phyloP scores from a whole-genome alignment of 2,888 invertebrate genomes.

The Lasioglossum vierecki region DNA sequence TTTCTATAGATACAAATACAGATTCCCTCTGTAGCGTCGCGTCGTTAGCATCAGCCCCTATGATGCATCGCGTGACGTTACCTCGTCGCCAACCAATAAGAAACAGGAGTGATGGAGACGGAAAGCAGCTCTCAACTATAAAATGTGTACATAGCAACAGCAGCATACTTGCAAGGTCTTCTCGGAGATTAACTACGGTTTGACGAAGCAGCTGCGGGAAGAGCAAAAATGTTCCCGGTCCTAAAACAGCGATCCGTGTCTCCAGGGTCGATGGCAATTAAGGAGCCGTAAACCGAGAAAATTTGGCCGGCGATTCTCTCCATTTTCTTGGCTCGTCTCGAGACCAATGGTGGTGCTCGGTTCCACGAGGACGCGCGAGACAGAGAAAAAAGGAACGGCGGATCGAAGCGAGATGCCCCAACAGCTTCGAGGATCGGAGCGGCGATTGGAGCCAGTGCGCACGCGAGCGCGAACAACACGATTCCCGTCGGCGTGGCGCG shows the following conservation, averaged over 20 bases:
- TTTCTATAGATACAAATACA: not conserved
- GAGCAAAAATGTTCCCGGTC: not conserved
- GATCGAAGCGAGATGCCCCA: not conserved
- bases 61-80: not conserved
- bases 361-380: slow-evolving; percentile 10
- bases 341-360: not conserved
- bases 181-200: not conserved
- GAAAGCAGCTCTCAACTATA: not conserved
- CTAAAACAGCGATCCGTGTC: not conserved
- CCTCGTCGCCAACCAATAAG: not conserved
- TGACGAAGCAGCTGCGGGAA: not conserved
- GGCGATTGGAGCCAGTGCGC: slow-evolving; percentile 13
- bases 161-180: not conserved
- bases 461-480: slow-evolving; percentile 34
- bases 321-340: not conserved
- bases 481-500: slow-evolving; percentile 31
- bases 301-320: not conserved
- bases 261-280: not conserved
- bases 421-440: slow-evolving; percentile 15
- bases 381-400: slow-evolving; percentile 5
- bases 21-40: not conserved
- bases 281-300: not conserved
- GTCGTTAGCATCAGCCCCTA: not conserved
- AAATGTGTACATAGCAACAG: not conserved
- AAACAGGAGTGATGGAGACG: not conserved